Percentiles rank a stretch among this genome's conserved stretches.
These are phyloP conservation scores for Buphagus erythrorhynchus DNA, from an alignment of 2,797 vertebrate genomes.

Conservation along the genomic window DNA sequence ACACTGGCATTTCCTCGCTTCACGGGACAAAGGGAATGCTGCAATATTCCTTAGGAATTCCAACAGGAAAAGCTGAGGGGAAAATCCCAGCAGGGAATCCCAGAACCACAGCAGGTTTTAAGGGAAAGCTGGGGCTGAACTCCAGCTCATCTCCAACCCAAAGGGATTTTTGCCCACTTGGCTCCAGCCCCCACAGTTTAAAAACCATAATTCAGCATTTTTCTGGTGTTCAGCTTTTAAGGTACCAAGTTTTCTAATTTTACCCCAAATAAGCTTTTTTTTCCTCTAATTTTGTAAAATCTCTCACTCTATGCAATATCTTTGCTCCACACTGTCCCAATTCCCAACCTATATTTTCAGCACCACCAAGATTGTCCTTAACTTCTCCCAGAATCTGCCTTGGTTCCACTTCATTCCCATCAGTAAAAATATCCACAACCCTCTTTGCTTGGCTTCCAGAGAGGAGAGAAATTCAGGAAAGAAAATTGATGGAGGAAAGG, in stretches of 20 bases:
- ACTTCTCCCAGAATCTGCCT: not conserved
- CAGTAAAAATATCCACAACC: not conserved
- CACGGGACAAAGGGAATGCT: not conserved
- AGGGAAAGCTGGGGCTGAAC: not conserved
- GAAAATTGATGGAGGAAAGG: not conserved
- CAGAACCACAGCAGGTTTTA: not conserved
- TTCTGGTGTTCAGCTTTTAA: not conserved
- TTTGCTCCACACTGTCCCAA: not conserved
- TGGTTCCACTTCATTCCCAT: not conserved
- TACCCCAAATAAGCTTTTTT: not conserved
- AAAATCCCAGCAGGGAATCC: accelerated
- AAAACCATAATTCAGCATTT: not conserved
- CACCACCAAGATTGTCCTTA: not conserved
- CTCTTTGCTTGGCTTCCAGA: not conserved
- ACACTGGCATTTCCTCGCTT: not conserved
- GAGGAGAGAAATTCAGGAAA: not conserved
- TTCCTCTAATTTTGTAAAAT: not conserved
- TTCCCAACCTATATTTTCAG: not conserved
- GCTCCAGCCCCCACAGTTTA: not conserved
- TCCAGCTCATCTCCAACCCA: not conserved
- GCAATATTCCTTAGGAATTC: not conserved
- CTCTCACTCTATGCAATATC: not conserved
- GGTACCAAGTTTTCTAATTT: not conserved
- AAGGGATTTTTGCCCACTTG: not conserved
- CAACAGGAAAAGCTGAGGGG: not conserved